Evolutionary conservation across 2,888 invertebrate genomes (phyloP), one percentile per base, ranked within the genome.

Genomic region (Brachynemurus nebulosus): DNA sequence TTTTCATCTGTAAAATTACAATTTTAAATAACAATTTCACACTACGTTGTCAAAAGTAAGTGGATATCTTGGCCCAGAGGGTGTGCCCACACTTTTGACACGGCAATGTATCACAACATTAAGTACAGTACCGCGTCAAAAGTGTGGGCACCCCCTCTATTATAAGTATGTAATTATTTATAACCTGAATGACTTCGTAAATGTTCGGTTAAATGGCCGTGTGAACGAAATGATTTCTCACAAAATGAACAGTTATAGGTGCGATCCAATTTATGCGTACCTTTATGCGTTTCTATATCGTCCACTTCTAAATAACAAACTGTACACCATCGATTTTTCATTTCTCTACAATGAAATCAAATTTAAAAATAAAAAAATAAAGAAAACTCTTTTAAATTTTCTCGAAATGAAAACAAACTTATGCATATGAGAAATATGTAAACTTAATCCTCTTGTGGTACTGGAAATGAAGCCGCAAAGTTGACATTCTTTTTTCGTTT

Each of bases 341-440:
- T 36, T 17, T 57, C 56, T 40, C 59, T 59, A 37, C 34, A 37
- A 50, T 44, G 19, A 30, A 42, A 42, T 38, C 37, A 39, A 39
- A 9, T 23, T 40, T 34, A 7, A 14, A 34, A 45, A 33, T n/a
- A 39, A 19, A 40, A 35, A 34, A 14, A 18, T 18, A 8, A 8
- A 4, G 8, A 19, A 18, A n/a, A 21, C 4, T 40, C 27, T 8
- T 14, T 5, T 19, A 14, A 20, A 49, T 51, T 52, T 52, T n/a
- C n/a, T n/a, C n/a, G n/a, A n/a, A n/a, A n/a, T n/a, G n/a, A n/a
- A n/a, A n/a, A n/a, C n/a, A n/a, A n/a, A 61, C 61, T 57, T 57
- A 48, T 61, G 61, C 33, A 57, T 45, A 46, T 55, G 53, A 4
- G 56, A 47, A 49, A 61, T 55, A 41, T 61, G 61, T 5, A 56